These are phyloP conservation scores for Pachycephus smyrnensis DNA, from an alignment of 2,888 invertebrate genomes.

Conservation along the genomic window DNA sequence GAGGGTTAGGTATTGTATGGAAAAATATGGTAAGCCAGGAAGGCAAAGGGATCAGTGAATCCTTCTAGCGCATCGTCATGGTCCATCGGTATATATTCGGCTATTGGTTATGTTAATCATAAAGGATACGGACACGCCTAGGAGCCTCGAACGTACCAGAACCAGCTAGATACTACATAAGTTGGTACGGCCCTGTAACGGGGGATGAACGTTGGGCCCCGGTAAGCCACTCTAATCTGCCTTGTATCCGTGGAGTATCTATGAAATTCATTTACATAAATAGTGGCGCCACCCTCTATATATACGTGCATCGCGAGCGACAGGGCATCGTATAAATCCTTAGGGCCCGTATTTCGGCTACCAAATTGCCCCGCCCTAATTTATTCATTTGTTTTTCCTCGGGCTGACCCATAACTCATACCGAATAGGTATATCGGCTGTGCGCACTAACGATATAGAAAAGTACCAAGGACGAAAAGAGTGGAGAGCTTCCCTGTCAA, in stretches of 20 bases:
- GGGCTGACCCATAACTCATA: slow-evolving; percentile 58
- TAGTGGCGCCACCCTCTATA: slow-evolving; percentile 46
- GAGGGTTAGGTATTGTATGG: slow-evolving; percentile 41
- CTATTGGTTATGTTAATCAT: slow-evolving; percentile 57
- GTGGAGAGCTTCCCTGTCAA: neutral
- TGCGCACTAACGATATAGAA: neutral
- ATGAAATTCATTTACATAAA: slow-evolving; percentile 45
- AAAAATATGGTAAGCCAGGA: slow-evolving; percentile 51
- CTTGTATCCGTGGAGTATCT: slow-evolving; percentile 26
- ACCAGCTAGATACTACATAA: neutral
- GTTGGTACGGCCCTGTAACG: neutral
- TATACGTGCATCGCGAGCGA: slow-evolving; percentile 18
- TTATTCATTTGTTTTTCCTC: slow-evolving; percentile 63
- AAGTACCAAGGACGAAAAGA: slow-evolving; percentile 34
- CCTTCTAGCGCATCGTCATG: slow-evolving; percentile 37
- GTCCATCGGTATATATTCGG: slow-evolving; percentile 34
- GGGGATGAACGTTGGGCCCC: slow-evolving; percentile 18
- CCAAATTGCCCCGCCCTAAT: slow-evolving; percentile 62
- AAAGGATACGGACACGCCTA: slow-evolving; percentile 51
- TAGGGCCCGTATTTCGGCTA: slow-evolving; percentile 49
- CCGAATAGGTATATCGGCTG: neutral
- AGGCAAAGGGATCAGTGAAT: slow-evolving; percentile 40
- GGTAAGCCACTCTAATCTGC: slow-evolving; percentile 23
- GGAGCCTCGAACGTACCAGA: slow-evolving; percentile 30
- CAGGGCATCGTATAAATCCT: slow-evolving; percentile 49